A percentile compares a stretch with the other conserved stretches of the same genome.
These are phyloP conservation scores for Peromyscus polionotus DNA, from an alignment of 2,113 vertebrate genomes.

Conservation along the genomic window DNA sequence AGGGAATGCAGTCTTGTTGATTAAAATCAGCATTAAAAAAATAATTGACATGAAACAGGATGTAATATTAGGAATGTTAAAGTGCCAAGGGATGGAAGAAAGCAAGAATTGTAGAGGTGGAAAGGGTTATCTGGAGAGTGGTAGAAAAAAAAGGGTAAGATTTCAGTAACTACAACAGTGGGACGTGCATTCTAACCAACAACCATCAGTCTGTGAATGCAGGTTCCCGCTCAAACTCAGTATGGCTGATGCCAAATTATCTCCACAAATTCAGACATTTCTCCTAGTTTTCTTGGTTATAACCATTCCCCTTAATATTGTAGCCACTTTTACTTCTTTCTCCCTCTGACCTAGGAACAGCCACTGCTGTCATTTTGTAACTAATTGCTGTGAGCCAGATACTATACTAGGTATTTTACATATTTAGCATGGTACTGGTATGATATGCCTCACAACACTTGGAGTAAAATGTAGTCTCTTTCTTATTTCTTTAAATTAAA, in stretches of 20 bases:
- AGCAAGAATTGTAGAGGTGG: not conserved
- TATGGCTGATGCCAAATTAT: not conserved
- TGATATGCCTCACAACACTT: not conserved
- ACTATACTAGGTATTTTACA: slow-evolving; percentile 1
- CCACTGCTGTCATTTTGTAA: not conserved
- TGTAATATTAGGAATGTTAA: slow-evolving; percentile 37
- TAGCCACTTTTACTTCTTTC: slow-evolving; percentile 27
- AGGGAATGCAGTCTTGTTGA: not conserved
- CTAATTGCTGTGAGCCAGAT: slow-evolving; percentile 39
- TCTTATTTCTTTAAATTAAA: slow-evolving; percentile 60
- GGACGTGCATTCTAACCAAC: not conserved
- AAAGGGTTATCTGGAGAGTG: not conserved
- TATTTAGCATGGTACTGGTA: slow-evolving; percentile 12
- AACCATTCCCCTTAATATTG: not conserved
- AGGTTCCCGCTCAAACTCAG: not conserved
- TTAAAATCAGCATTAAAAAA: not conserved
- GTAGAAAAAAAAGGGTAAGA: slow-evolving; percentile 11
- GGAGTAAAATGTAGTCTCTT: not conserved
- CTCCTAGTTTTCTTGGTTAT: not conserved
- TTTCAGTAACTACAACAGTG: not conserved
- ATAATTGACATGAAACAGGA: slow-evolving; percentile 5
- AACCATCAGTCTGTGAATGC: not conserved
- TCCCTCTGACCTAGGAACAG: not conserved
- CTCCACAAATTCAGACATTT: slow-evolving; percentile 41
- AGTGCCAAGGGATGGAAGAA: not conserved